These are phyloP conservation scores for Urocynchramus pylzowi DNA, from an alignment of 2,113 vertebrate genomes.

Conservation along the genomic window DNA sequence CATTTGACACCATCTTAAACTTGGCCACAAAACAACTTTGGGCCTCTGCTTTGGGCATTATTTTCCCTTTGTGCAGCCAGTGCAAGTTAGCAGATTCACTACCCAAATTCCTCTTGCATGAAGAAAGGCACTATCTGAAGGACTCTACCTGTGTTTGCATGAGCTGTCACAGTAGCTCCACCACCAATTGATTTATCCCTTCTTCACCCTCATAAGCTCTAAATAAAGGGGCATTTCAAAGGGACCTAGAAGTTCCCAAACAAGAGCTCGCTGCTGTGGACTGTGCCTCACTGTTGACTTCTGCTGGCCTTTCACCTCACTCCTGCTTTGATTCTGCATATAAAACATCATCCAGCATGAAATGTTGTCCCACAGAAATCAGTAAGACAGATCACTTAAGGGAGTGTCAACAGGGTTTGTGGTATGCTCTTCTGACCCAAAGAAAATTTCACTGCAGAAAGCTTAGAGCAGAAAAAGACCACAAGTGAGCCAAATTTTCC, in stretches of 20 bases:
- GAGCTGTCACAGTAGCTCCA: background rate
- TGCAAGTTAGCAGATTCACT: background rate
- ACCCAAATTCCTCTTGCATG: background rate
- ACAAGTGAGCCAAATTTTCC: background rate
- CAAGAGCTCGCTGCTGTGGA: background rate
- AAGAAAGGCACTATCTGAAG: background rate
- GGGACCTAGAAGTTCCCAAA: background rate
- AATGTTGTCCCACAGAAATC: background rate
- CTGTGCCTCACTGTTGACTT: background rate
- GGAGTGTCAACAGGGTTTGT: background rate
- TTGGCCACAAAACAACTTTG: background rate
- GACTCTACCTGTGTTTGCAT: background rate
- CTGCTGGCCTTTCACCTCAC: background rate
- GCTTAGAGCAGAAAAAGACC: background rate
- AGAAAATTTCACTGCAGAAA: background rate
- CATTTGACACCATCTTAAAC: background rate
- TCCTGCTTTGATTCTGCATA: background rate
- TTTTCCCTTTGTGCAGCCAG: background rate
- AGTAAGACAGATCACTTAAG: background rate
- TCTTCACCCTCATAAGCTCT: background rate
- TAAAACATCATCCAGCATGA: background rate
- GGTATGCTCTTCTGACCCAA: background rate
- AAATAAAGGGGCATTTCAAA: background rate
- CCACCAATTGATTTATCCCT: background rate
- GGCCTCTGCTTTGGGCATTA: background rate